A percentile compares a stretch with the other conserved stretches of the same genome.
Evolutionary conservation across 2,888 invertebrate genomes (phyloP).

Genomic region (Pemphredon lugubris): DNA sequence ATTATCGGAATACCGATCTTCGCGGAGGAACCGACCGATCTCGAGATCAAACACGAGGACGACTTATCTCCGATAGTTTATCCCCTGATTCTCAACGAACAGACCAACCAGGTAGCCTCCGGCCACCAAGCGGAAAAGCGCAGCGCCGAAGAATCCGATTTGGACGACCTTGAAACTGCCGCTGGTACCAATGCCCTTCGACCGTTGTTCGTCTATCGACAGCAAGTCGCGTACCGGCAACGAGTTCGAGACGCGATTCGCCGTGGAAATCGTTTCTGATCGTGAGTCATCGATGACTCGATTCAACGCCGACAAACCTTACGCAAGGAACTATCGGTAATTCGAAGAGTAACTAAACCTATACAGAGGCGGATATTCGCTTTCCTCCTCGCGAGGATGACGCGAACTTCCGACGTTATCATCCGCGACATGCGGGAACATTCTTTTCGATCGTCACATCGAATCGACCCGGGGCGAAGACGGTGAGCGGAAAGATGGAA

Average conservation of each 20-base stretch:
- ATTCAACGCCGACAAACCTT: too few species aligned
- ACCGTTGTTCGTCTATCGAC: slow-evolving; percentile 78
- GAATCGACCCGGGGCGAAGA: too few species aligned
- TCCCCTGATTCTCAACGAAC: neutral
- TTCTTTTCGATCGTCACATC: too few species aligned
- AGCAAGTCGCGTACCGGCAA: slow-evolving; percentile 77
- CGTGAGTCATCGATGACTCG: too few species aligned
- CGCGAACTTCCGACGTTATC: too few species aligned
- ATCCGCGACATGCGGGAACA: too few species aligned
- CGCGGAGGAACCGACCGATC: neutral
- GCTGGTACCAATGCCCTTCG: slow-evolving; percentile 77
- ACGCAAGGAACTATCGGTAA: too few species aligned
- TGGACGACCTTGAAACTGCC: slow-evolving; percentile 74
- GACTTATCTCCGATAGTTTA: slow-evolving; percentile 9
- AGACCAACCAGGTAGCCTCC: too few species aligned
- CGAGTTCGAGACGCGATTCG: slow-evolving; percentile 69
- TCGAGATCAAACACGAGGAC: neutral
- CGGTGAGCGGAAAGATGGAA: too few species aligned
- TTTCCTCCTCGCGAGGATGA: too few species aligned
- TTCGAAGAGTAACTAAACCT: too few species aligned
- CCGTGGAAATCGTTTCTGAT: slow-evolving; percentile 56
- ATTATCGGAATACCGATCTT: slow-evolving; percentile 25
- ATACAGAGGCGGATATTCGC: too few species aligned
- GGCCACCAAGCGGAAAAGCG: slow-evolving; percentile 44
- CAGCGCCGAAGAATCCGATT: slow-evolving; percentile 25